A percentile compares a stretch with the other conserved stretches of the same genome.
These are phyloP conservation scores for Palaemon carinicauda DNA, from an alignment of 1,140 invertebrate genomes.

Conservation along the genomic window DNA sequence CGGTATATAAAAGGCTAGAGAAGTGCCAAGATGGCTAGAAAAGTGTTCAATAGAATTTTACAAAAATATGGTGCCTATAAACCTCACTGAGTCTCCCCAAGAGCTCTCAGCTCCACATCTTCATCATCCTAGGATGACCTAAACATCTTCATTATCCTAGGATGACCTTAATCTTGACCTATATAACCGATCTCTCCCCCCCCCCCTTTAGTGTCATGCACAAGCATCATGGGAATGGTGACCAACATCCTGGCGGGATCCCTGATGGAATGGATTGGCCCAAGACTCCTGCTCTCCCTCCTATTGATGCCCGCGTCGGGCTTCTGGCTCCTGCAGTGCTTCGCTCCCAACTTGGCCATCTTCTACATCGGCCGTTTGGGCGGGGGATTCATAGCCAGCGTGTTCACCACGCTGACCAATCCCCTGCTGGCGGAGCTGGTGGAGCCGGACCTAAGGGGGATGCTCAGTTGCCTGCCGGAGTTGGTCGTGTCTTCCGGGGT, in stretches of 20 bases:
- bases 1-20: too few relatives aligned
- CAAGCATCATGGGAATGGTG: not conserved
- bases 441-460: not conserved
- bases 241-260: not conserved
- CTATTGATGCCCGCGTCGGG: not conserved
- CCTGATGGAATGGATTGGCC: constrained; percentile 2
- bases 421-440: not conserved
- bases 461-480: constrained; percentile 7
- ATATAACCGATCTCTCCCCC: too few relatives aligned
- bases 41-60: too few relatives aligned
- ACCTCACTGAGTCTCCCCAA: too few relatives aligned
- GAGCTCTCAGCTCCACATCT: too few relatives aligned
- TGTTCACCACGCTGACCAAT: not conserved
- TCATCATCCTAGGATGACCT: too few relatives aligned
- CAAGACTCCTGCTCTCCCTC: not conserved
- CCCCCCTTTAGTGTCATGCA: not conserved
- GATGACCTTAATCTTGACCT: too few relatives aligned
- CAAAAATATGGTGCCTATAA: too few relatives aligned
- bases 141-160: too few relatives aligned
- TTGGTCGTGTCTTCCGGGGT: constrained; percentile 14
- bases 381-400: not conserved
- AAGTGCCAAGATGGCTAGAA: too few relatives aligned
- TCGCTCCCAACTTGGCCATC: not conserved
- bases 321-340: constrained; percentile 18
- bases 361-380: not conserved